Evolutionary conservation across 2,113 vertebrate species (phyloP).

Genomic region (Zosterops borbonicus): DNA sequence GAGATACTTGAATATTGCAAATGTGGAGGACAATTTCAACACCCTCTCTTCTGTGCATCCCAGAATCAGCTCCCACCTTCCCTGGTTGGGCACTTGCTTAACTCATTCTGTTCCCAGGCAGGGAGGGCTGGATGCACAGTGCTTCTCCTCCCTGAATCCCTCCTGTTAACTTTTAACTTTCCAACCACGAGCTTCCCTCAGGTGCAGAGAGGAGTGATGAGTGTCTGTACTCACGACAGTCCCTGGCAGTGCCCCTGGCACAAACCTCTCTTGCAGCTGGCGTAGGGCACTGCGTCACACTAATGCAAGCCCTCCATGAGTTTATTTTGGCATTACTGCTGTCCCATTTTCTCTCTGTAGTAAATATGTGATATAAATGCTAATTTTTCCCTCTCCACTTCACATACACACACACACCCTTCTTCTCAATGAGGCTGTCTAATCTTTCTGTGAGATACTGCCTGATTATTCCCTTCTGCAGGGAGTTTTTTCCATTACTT

Average conservation of each 20-base stretch:
- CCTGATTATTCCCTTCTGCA: not conserved
- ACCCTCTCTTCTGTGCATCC: not conserved
- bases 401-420: not conserved
- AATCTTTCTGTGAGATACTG: not conserved
- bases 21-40: not conserved
- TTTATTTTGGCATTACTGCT: not conserved
- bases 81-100: accelerated
- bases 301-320: not conserved
- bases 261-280: not conserved
- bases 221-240: not conserved
- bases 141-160: not conserved
- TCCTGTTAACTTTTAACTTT: not conserved
- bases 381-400: not conserved
- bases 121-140: not conserved
- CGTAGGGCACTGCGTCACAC: accelerated
- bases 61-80: not conserved
- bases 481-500: not conserved
- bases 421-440: not conserved
- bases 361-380: not conserved
- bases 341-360: not conserved
- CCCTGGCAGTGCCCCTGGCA: not conserved
- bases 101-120: not conserved
- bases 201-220: not conserved
- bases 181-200: accelerated
- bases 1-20: not conserved